phyloP scores from a whole-genome alignment of 1,140 invertebrate species.

The Solenopsis invicta region DNA sequence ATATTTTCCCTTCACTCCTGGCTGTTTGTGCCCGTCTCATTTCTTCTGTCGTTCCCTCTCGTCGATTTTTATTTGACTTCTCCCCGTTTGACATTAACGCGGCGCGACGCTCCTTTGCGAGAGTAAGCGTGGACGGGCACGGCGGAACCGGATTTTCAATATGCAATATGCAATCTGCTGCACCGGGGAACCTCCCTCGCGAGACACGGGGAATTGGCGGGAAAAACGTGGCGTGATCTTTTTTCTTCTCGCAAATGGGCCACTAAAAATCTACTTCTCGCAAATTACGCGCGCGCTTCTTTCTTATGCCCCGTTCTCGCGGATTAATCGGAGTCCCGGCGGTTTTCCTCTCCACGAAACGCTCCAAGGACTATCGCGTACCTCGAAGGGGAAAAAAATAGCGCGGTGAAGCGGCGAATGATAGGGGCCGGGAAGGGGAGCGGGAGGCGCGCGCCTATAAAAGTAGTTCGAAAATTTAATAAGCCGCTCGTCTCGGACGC shows the following conservation, averaged over 20 bases:
- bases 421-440: neutral
- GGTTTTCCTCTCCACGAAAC: neutral
- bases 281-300: neutral
- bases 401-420: slow-evolving; percentile 5
- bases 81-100: slow-evolving; percentile 41
- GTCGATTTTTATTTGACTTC: slow-evolving; percentile 53
- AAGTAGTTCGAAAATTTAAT: slow-evolving; percentile 61
- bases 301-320: neutral
- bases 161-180: slow-evolving; percentile 24
- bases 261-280: neutral
- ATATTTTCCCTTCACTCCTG: slow-evolving; percentile 49
- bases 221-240: neutral
- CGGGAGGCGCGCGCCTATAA: slow-evolving; percentile 1
- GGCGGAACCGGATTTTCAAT: neutral
- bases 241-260: neutral
- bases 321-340: slow-evolving; percentile 34
- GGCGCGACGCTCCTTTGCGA: neutral
- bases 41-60: slow-evolving; percentile 27
- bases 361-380: neutral
- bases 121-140: neutral
- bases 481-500: slow-evolving; percentile 41
- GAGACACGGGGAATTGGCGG: neutral
- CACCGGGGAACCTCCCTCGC: neutral
- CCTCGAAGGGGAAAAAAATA: neutral
- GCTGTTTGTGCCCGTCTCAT: slow-evolving; percentile 49